Conservation (phyloP, 2,797 vertebrate species). For the Falco peregrinus region DNA sequence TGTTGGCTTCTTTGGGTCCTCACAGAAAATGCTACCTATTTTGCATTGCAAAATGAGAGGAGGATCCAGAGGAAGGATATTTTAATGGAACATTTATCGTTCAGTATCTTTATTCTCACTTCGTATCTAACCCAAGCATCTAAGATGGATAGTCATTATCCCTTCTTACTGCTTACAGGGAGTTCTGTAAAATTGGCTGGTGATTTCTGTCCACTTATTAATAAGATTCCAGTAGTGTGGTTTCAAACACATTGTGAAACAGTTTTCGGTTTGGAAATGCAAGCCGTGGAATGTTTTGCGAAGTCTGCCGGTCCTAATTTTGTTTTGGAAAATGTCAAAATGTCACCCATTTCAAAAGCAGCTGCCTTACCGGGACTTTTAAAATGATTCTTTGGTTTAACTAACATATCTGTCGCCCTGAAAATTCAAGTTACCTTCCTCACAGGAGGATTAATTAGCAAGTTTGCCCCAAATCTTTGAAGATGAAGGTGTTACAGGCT, state of each 20-base stretch:
- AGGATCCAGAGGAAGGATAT: not conserved
- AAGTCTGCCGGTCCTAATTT: not conserved
- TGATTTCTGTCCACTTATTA: not conserved
- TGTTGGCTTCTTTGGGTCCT: not conserved
- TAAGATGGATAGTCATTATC: not conserved
- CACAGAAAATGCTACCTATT: not conserved
- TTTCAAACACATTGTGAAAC: not conserved
- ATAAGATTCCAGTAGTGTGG: not conserved
- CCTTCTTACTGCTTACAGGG: accelerated
- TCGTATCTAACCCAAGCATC: not conserved
- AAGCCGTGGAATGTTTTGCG: not conserved
- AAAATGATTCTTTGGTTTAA: not conserved
- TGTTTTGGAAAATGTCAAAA: not conserved
- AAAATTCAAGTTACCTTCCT: not conserved
- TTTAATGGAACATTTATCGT: not conserved
- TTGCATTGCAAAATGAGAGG: not conserved
- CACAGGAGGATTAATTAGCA: not conserved
- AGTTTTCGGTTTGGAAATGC: not conserved
- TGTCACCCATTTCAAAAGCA: not conserved
- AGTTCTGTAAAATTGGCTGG: not conserved
- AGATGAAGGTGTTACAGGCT: not conserved
- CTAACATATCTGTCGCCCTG: not conserved
- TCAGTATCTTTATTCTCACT: not conserved
- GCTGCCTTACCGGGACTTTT: not conserved
- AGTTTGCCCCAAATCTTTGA: not conserved